Conservation (phyloP, 2,888 invertebrate species). For the Therioaphis trifolii region DNA sequence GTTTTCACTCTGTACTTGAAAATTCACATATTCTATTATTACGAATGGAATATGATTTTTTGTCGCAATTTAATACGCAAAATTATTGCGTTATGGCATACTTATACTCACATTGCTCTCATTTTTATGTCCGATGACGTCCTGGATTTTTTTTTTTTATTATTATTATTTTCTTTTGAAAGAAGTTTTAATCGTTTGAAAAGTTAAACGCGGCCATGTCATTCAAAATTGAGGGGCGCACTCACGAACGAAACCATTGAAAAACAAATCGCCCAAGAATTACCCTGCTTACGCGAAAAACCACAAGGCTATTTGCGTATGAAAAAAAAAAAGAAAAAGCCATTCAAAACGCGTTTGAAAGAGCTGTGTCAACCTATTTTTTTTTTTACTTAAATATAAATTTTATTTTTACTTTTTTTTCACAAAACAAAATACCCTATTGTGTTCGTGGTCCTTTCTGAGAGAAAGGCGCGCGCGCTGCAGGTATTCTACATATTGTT, state of each 20-base stretch:
- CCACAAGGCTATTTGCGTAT: background rate
- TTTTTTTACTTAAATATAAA: background rate
- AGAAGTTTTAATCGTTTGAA: background rate
- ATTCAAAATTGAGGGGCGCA: background rate
- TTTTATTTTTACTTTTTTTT: too few relatives aligned
- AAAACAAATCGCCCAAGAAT: background rate
- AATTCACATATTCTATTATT: too few relatives aligned
- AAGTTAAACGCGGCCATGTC: background rate
- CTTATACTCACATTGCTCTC: too few relatives aligned
- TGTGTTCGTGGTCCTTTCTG: conserved; percentile 1
- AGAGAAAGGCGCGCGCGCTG: background rate
- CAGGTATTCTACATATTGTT: conserved; percentile 9
- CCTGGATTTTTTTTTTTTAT: too few relatives aligned
- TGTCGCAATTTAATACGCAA: too few relatives aligned
- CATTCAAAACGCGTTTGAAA: background rate
- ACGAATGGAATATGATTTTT: too few relatives aligned
- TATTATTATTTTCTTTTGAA: too few relatives aligned
- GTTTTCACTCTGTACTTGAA: too few relatives aligned
- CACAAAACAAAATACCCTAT: conserved; percentile 3
- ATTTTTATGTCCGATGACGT: too few relatives aligned
- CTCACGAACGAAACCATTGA: background rate
- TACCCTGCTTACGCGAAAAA: background rate
- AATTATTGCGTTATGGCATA: too few relatives aligned
- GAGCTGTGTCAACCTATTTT: background rate
- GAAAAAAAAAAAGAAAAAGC: background rate